Evolutionary conservation across 1,140 invertebrate genomes (phyloP).

Genomic region (Chironomus tepperi): DNA sequence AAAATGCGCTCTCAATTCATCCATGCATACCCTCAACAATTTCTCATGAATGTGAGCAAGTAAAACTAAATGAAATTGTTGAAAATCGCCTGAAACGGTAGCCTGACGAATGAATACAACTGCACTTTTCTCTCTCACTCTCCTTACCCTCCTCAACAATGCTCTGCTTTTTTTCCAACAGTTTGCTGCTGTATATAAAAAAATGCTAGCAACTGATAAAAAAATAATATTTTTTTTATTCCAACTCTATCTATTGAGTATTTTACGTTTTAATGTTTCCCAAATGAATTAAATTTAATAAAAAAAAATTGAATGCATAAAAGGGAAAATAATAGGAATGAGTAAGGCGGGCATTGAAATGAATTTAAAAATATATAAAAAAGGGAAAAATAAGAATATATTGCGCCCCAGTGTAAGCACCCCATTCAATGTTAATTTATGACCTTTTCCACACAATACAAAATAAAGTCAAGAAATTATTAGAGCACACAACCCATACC

Average conservation of each 20-base stretch:
- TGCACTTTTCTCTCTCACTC: neutral
- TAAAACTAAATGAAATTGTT: neutral
- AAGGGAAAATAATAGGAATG: neutral
- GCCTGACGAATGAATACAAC: neutral
- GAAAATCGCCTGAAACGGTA: conserved; percentile 5
- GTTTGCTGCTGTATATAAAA: neutral
- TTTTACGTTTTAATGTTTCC: conserved; percentile 22
- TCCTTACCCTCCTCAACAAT: neutral
- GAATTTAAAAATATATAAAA: no score
- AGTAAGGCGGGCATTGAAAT: neutral
- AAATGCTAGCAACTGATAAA: conserved; percentile 7
- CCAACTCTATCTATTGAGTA: conserved; percentile 13
- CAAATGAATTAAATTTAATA: conserved; percentile 24
- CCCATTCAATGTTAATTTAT: conserved; percentile 24
- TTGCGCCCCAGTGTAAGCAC: conserved; percentile 20
- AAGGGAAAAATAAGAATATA: neutral
- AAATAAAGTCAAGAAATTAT: conserved; percentile 19
- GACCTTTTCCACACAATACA: conserved; percentile 16
- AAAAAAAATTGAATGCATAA: conserved; percentile 21
- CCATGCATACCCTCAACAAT: no score
- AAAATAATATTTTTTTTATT: neutral
- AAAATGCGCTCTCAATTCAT: no score
- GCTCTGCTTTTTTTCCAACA: neutral
- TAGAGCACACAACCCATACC: neutral
- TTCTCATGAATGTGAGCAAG: neutral